phyloP scores from a whole-genome alignment of 2,113 vertebrate species.

The Malurus elegans region DNA sequence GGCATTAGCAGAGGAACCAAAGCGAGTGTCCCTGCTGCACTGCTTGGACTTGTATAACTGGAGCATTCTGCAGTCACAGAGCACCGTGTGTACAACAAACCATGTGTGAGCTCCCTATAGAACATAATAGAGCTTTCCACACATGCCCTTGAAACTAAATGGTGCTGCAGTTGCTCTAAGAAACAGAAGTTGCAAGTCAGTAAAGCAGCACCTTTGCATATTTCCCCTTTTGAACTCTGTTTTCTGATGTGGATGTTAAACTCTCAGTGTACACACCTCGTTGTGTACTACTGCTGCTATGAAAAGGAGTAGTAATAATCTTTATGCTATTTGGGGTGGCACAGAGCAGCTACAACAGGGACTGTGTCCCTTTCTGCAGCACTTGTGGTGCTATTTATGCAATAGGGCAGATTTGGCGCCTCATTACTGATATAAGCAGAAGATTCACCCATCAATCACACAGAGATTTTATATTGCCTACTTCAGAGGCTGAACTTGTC shows the following conservation, averaged over 20 bases:
- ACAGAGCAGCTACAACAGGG: neutral
- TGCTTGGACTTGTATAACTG: neutral
- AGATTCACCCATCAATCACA: neutral
- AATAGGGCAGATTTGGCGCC: neutral
- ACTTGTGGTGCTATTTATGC: neutral
- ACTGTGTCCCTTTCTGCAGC: neutral
- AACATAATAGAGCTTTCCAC: neutral
- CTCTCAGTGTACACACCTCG: neutral
- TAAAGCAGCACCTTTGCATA: neutral
- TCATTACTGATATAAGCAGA: neutral
- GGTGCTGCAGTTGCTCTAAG: neutral
- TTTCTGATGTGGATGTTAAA: neutral
- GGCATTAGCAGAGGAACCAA: constrained; percentile 8
- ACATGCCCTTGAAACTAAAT: neutral
- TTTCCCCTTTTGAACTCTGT: neutral
- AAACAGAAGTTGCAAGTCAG: neutral
- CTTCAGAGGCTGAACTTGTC: neutral
- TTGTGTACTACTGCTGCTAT: neutral
- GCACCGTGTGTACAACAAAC: neutral
- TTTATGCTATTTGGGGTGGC: neutral
- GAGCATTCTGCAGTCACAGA: neutral
- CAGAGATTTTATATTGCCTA: neutral
- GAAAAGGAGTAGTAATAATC: neutral
- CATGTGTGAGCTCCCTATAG: neutral
- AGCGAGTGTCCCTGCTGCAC: neutral